Evolutionary conservation across 2,888 invertebrate species (phyloP).

Genomic region (Thecophora atra): DNA sequence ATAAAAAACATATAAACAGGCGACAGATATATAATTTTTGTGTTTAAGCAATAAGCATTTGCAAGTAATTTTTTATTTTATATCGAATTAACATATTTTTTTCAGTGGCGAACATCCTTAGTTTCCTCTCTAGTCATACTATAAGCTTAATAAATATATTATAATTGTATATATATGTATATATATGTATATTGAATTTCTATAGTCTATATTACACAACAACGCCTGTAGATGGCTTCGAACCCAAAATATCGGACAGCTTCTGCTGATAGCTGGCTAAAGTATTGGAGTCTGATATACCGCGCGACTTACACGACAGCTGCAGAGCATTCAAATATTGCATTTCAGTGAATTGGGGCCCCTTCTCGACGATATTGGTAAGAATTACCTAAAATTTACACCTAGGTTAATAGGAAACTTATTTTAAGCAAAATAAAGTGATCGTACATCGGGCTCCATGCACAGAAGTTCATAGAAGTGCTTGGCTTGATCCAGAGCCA

Average conservation of each 20-base stretch:
- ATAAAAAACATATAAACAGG: too few relatives aligned
- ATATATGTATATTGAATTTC: slow-evolving; percentile 1
- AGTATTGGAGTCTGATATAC: slow-evolving; percentile 68
- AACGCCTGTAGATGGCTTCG: slow-evolving; percentile 76
- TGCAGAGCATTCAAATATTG: slow-evolving; percentile 89
- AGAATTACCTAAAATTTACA: slow-evolving; percentile 79
- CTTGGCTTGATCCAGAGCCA: slow-evolving; percentile 88
- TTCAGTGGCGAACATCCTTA: slow-evolving; percentile 24
- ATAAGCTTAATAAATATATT: slow-evolving; percentile 32
- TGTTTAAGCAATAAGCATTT: slow-evolving; percentile 14
- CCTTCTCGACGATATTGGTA: slow-evolving; percentile 83
- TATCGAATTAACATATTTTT: slow-evolving; percentile 8
- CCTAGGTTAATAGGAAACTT: slow-evolving; percentile 45
- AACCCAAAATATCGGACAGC: slow-evolving; percentile 83
- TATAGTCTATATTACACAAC: slow-evolving; percentile 70
- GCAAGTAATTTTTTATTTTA: background rate
- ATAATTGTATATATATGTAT: slow-evolving; percentile 20
- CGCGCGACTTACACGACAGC: slow-evolving; percentile 75
- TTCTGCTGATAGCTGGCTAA: slow-evolving; percentile 78
- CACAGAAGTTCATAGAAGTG: slow-evolving; percentile 89
- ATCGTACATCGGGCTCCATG: slow-evolving; percentile 79
- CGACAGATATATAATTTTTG: background rate
- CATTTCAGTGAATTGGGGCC: slow-evolving; percentile 85
- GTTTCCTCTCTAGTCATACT: slow-evolving; percentile 23
- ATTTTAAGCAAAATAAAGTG: background rate